Evolutionary conservation across 2,113 vertebrate genomes (phyloP).

Genomic region (Calonectris borealis): DNA sequence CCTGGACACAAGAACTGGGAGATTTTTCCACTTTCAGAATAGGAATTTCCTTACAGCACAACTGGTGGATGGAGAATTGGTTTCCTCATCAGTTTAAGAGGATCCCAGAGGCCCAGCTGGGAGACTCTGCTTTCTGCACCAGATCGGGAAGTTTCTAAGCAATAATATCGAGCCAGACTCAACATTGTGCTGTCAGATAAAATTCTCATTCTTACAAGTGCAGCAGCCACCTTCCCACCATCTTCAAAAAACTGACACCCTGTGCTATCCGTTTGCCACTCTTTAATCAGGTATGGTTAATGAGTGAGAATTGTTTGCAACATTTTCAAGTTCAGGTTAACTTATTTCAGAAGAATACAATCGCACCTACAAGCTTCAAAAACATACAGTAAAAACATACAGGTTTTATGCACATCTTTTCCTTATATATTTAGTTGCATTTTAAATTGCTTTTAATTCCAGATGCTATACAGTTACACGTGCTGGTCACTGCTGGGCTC

Average conservation of each 20-base stretch:
- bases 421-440: neutral
- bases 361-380: neutral
- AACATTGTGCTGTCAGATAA: neutral
- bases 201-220: neutral
- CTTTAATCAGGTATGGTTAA: neutral
- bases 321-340: neutral
- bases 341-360: neutral
- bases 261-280: neutral
- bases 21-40: accelerated
- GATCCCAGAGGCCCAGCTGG: neutral
- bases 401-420: neutral
- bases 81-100: neutral
- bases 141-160: neutral
- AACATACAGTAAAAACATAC: neutral
- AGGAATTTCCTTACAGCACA: neutral
- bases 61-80: neutral
- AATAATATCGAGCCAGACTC: neutral
- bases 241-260: neutral
- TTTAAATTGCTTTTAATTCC: neutral
- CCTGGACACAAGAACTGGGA: neutral
- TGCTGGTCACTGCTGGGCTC: neutral
- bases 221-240: neutral
- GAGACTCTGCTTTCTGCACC: neutral
- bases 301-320: neutral
- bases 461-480: accelerated